These are phyloP conservation scores for Macropis europaea DNA, from an alignment of 2,888 invertebrate species.

Conservation along the genomic window DNA sequence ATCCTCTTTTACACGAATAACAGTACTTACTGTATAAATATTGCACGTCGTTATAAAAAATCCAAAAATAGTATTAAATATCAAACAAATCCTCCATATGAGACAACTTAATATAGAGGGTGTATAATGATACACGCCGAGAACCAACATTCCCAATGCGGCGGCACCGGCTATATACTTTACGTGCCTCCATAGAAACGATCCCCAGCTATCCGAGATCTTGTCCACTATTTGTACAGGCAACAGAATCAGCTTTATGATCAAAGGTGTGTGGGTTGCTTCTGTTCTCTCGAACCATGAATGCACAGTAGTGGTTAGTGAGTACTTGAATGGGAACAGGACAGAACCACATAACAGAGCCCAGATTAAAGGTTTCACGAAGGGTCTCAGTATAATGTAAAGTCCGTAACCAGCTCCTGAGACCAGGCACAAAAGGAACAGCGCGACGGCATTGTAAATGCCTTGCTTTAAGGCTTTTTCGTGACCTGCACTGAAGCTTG, in stretches of 20 bases:
- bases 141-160: constrained; percentile 80
- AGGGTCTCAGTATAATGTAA: constrained; percentile 93
- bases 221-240: constrained; percentile 90
- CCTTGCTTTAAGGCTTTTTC: constrained; percentile 95
- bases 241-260: constrained; percentile 83
- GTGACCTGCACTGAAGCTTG: constrained; percentile 87
- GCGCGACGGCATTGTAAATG: constrained; percentile 93
- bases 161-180: constrained; percentile 82
- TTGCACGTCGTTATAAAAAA: constrained; percentile 82
- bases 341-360: constrained; percentile 97
- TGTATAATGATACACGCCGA: constrained; percentile 87
- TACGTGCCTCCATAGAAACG: constrained; percentile 85
- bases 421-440: constrained; percentile 86
- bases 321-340: constrained; percentile 96
- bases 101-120: constrained; percentile 84
- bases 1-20: not conserved
- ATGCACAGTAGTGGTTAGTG: constrained; percentile 87
- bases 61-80: constrained; percentile 80
- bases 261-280: constrained; percentile 84
- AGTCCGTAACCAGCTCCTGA: constrained; percentile 88
- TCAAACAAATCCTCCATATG: constrained; percentile 82
- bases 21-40: constrained; percentile 81
- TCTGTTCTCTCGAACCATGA: constrained; percentile 89
- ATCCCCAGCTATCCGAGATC: constrained; percentile 88
- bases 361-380: constrained; percentile 97